phyloP scores from a whole-genome alignment of 2,888 invertebrate genomes.

The Caenorhabditis sinica region DNA sequence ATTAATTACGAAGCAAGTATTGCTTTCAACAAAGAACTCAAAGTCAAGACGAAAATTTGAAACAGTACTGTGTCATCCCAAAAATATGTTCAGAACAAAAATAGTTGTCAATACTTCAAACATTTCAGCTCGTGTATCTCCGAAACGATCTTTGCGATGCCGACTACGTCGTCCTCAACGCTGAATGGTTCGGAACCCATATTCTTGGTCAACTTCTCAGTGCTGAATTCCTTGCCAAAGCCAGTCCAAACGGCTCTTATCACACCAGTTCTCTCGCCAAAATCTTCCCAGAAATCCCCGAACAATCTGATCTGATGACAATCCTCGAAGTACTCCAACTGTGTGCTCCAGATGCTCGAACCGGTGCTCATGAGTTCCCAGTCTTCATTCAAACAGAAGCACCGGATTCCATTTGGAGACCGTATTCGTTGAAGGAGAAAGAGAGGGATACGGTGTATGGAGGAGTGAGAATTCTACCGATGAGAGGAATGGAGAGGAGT shows the following conservation, averaged over 20 bases:
- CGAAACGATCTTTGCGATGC: conserved; percentile 85
- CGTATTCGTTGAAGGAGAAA: conserved; percentile 84
- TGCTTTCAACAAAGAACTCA: too few species aligned
- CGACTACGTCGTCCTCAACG: conserved; percentile 88
- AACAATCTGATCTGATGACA: conserved; percentile 88
- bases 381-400: conserved; percentile 86
- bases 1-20: too few species aligned
- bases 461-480: conserved; percentile 84
- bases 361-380: conserved; percentile 88
- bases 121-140: conserved; percentile 86
- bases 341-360: conserved; percentile 84
- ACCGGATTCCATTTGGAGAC: conserved; percentile 76
- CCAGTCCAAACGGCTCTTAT: conserved; percentile 88
- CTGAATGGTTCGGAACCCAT: conserved; percentile 88
- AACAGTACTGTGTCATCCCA: too few species aligned
- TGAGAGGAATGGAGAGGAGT: conserved; percentile 86
- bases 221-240: conserved; percentile 85
- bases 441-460: conserved; percentile 60
- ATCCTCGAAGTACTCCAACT: conserved; percentile 88
- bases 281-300: conserved; percentile 88
- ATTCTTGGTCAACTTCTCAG: conserved; percentile 88
- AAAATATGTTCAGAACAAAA: too few species aligned
- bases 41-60: too few species aligned
- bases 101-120: too few species aligned
- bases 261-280: conserved; percentile 89